Percentiles rank a stretch among this genome's conserved stretches.
Evolutionary conservation across 2,113 vertebrate species (phyloP).

Genomic region (Formicarius rufipectus): DNA sequence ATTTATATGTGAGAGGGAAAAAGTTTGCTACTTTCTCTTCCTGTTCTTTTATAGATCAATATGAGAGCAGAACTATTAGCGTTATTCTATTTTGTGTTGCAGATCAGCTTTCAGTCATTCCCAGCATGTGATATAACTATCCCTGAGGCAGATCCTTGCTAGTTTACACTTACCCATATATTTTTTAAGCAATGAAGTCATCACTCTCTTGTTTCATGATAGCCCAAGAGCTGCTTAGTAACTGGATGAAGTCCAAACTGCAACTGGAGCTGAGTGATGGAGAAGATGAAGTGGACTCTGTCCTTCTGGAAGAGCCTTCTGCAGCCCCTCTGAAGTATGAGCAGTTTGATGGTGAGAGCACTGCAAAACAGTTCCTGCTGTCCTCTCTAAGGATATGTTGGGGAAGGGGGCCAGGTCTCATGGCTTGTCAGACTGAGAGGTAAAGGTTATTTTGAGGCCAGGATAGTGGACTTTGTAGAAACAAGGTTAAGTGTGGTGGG

Average conservation of each 20-base stretch:
- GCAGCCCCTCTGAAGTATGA: slow-evolving; percentile 45
- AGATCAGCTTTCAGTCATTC: not conserved
- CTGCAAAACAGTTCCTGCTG: not conserved
- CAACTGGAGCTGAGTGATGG: slow-evolving; percentile 77
- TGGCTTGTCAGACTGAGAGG: not conserved
- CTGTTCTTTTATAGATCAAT: not conserved
- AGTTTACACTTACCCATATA: not conserved
- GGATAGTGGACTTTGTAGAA: not conserved
- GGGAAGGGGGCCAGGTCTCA: not conserved
- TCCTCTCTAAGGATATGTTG: not conserved
- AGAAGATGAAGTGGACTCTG: slow-evolving; percentile 55
- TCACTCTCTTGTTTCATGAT: not conserved
- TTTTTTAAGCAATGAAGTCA: slow-evolving; percentile 10
- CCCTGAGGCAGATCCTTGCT: not conserved
- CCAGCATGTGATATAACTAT: not conserved
- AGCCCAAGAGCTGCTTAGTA: slow-evolving; percentile 86
- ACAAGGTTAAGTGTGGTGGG: not conserved
- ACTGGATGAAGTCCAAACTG: slow-evolving; percentile 86
- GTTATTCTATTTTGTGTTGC: not conserved
- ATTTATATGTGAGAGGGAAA: not conserved
- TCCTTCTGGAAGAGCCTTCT: not conserved
- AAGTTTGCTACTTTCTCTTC: not conserved
- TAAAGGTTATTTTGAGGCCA: not conserved
- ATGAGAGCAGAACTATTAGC: not conserved
- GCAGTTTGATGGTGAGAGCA: slow-evolving; percentile 86